Percentiles rank a stretch among this genome's conserved stretches.
These are phyloP conservation scores for Leptinotarsa tumamoca DNA, from an alignment of 2,888 invertebrate species.

Conservation along the genomic window DNA sequence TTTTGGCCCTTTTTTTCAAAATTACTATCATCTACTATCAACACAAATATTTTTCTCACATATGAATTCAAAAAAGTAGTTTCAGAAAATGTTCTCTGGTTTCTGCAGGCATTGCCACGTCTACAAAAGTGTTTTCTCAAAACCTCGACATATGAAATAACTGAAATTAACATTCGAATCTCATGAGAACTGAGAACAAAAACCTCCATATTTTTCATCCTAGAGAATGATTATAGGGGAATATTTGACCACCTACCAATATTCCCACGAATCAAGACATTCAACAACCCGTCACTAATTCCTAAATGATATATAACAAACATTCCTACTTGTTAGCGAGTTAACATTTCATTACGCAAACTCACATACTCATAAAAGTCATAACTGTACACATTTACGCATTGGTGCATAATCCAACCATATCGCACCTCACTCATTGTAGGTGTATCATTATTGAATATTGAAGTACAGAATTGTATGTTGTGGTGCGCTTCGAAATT, in stretches of 20 bases:
- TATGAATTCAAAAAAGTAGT: no score
- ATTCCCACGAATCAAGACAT: not conserved
- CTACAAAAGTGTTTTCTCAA: not conserved
- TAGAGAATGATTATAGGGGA: not conserved
- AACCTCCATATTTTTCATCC: not conserved
- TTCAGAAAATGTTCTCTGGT: no score
- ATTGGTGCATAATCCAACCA: constrained; percentile 5
- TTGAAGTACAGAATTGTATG: not conserved
- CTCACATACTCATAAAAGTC: constrained; percentile 6
- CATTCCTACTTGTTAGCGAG: constrained; percentile 10
- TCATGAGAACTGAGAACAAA: not conserved
- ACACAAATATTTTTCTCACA: no score
- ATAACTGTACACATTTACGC: not conserved
- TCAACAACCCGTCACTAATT: not conserved
- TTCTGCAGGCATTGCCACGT: no score
- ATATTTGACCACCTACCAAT: not conserved
- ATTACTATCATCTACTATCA: no score
- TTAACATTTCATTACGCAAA: constrained; percentile 1
- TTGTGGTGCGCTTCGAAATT: not conserved
- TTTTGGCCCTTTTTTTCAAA: no score
- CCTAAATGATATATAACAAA: constrained; percentile 7
- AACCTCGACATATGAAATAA: not conserved
- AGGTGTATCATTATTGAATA: constrained; percentile 10
- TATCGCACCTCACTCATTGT: not conserved
- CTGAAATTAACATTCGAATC: constrained; percentile 11